These are phyloP conservation scores for Caenorhabditis sp. DNA, from an alignment of 2,888 invertebrate genomes.

Conservation along the genomic window DNA sequence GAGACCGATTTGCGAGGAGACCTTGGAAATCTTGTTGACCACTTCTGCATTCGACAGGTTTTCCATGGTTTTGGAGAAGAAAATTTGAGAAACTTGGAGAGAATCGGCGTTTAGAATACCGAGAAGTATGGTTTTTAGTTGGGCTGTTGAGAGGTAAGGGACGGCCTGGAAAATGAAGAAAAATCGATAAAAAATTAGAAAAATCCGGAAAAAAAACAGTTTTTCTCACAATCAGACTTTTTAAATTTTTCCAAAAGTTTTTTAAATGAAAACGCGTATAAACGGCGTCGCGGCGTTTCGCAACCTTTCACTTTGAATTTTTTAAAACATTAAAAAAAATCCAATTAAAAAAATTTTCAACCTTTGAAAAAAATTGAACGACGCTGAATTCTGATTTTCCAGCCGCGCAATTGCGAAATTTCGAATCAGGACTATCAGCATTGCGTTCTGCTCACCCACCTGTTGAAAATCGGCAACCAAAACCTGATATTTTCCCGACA, in stretches of 20 bases:
- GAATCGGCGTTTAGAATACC: conserved; percentile 40
- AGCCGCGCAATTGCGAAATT: not conserved
- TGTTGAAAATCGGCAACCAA: conserved; percentile 22
- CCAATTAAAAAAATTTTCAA: too few relatives aligned
- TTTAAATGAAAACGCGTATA: not conserved
- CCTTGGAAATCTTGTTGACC: conserved; percentile 21
- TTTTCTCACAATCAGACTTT: too few relatives aligned
- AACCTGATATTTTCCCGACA: conserved; percentile 28
- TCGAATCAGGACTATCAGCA: too few relatives aligned
- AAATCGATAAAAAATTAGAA: too few relatives aligned
- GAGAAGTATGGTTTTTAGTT: conserved; percentile 19
- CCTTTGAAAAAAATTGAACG: too few relatives aligned
- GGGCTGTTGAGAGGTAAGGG: conserved; percentile 25
- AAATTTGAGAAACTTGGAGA: conserved; percentile 8
- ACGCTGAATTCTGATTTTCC: not conserved
- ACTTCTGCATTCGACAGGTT: conserved; percentile 37
- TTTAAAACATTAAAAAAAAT: too few relatives aligned
- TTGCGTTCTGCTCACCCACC: conserved; percentile 1
- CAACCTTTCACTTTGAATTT: too few relatives aligned
- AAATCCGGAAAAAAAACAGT: too few relatives aligned
- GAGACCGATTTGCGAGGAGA: conserved; percentile 32
- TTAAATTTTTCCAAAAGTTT: not conserved
- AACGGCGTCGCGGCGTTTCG: too few relatives aligned
- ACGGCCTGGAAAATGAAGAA: conserved; percentile 20
- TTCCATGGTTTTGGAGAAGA: conserved; percentile 48